Conservation (phyloP, 2,797 vertebrate genomes). For the Thamnophis elegans region DNA sequence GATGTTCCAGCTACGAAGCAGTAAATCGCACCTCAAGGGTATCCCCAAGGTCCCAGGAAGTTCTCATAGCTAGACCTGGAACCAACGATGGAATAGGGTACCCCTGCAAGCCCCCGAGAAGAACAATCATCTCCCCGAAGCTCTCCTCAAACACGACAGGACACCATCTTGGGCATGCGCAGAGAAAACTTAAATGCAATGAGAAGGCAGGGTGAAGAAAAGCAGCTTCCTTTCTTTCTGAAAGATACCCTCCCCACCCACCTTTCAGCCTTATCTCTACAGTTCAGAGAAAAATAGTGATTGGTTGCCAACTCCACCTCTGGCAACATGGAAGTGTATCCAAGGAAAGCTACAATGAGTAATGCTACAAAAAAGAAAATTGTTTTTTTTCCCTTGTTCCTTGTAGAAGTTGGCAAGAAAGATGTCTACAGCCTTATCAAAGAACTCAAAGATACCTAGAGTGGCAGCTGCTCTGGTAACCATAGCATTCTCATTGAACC, state of each 20-base stretch:
- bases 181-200: not conserved
- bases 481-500: not conserved
- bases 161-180: too few species aligned
- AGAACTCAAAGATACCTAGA: not conserved
- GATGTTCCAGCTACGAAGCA: too few species aligned
- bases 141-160: too few species aligned
- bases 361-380: not conserved
- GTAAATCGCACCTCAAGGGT: too few species aligned
- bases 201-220: not conserved
- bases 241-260: not conserved
- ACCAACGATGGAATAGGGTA: too few species aligned
- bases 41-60: too few species aligned
- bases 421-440: not conserved
- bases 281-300: not conserved
- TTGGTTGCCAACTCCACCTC: not conserved
- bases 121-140: too few species aligned
- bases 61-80: too few species aligned
- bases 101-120: too few species aligned
- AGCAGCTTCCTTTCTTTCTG: not conserved
- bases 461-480: not conserved
- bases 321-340: not conserved
- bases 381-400: not conserved
- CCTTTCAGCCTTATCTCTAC: not conserved
- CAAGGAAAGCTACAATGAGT: not conserved
- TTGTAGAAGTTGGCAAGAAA: not conserved